Conservation (phyloP, 2,888 invertebrate genomes). For the Morpho achilles region DNA sequence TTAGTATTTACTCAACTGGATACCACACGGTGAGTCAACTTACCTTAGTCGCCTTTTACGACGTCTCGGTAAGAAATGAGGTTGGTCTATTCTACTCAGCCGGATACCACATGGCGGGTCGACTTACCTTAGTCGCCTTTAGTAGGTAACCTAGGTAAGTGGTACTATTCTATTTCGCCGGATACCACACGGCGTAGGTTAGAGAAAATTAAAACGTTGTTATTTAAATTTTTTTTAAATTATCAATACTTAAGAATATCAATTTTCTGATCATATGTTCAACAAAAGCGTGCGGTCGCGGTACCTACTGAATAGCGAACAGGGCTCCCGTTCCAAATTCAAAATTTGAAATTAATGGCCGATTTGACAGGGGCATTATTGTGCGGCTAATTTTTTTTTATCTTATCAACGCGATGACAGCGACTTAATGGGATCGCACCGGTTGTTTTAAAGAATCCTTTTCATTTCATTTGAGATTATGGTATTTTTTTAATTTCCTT, state of each 20-base stretch:
- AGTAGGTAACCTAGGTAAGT: too few relatives aligned
- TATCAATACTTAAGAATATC: slow-evolving; percentile 32
- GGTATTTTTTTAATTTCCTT: slow-evolving; percentile 35
- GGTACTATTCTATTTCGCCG: too few relatives aligned
- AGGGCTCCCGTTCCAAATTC: slow-evolving; percentile 74
- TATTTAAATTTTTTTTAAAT: neutral
- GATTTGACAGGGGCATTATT: slow-evolving; percentile 78
- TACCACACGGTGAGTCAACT: too few relatives aligned
- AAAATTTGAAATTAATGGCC: slow-evolving; percentile 74
- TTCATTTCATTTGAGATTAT: slow-evolving; percentile 46
- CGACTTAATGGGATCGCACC: slow-evolving; percentile 71
- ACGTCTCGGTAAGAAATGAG: too few relatives aligned
- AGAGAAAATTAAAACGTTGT: neutral
- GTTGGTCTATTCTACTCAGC: too few relatives aligned
- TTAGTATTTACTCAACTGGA: too few relatives aligned
- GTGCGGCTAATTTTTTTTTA: slow-evolving; percentile 69
- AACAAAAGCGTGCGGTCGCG: slow-evolving; percentile 30
- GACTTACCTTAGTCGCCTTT: too few relatives aligned
- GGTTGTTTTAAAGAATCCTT: slow-evolving; percentile 63
- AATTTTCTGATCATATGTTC: slow-evolving; percentile 49
- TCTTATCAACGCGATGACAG: slow-evolving; percentile 78
- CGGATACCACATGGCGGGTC: too few relatives aligned
- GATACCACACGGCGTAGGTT: too few relatives aligned
- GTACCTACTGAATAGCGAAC: slow-evolving; percentile 32
- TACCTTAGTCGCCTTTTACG: too few relatives aligned